Evolutionary conservation across 2,888 invertebrate genomes (phyloP).

Genomic region (Pseudococcus jackbeardsleyi): DNA sequence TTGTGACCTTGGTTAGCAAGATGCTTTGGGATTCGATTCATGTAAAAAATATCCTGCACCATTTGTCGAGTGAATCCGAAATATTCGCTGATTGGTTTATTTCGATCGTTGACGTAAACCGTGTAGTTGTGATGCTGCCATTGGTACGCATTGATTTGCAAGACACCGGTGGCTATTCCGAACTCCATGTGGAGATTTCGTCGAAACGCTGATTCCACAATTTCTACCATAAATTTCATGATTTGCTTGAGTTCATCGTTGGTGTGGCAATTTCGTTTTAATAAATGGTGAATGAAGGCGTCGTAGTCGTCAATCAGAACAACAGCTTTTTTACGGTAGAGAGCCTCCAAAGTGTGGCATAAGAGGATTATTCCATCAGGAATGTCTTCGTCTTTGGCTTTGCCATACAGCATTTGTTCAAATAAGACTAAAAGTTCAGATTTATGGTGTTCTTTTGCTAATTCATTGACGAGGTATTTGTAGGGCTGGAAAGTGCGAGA

Average conservation of each 20-base stretch:
- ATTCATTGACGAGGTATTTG: background rate
- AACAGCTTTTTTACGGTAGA: background rate
- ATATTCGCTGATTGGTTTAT: constrained; percentile 18
- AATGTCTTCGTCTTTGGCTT: background rate
- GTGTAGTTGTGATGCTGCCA: background rate
- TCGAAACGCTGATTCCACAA: background rate
- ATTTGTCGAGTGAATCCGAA: background rate
- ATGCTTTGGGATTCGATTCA: background rate
- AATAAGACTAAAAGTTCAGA: background rate
- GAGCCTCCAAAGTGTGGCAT: background rate
- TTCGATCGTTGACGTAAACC: background rate
- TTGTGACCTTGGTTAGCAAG: background rate
- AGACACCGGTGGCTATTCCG: background rate
- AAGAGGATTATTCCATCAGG: background rate
- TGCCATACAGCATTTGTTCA: background rate
- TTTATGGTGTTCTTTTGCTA: background rate
- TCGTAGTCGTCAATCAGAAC: constrained; percentile 5
- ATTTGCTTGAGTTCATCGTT: background rate
- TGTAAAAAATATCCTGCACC: background rate
- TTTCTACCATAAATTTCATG: background rate
- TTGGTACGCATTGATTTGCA: background rate
- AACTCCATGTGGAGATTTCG: constrained; percentile 6
- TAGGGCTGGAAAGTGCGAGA: background rate
- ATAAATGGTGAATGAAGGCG: background rate
- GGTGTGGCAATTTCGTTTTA: background rate